Conservation (phyloP, 2,888 invertebrate species). For the Vandiemenella viatica region DNA sequence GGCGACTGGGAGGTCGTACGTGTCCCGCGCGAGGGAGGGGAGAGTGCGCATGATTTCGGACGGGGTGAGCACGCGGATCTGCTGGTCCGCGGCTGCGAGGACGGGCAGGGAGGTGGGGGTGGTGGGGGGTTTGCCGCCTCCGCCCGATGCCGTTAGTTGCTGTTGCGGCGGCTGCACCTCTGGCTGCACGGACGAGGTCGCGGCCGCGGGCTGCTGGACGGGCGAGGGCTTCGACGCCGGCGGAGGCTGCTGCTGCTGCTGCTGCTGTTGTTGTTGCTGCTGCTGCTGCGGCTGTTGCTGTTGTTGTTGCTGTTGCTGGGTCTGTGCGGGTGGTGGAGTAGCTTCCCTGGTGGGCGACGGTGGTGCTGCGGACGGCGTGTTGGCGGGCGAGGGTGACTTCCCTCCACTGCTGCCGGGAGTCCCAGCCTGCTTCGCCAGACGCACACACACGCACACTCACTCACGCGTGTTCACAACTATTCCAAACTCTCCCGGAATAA, state of each 20-base stretch:
- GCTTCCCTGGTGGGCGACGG: no score
- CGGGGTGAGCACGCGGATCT: constrained; percentile 76
- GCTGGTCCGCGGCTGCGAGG: constrained; percentile 46
- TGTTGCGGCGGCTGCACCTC: constrained; percentile 12
- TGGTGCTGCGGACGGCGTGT: constrained; percentile 21
- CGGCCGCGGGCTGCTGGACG: background rate
- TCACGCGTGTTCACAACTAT: no score
- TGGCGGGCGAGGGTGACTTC: background rate
- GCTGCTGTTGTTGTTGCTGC: constrained; percentile 7
- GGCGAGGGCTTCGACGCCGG: constrained; percentile 12
- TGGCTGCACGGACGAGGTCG: background rate
- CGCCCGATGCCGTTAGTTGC: constrained; percentile 12
- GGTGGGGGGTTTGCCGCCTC: constrained; percentile 29
- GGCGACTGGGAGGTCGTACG: constrained; percentile 43
- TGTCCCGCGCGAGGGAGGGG: constrained; percentile 65
- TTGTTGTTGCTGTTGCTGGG: constrained; percentile 6
- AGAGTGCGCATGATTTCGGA: constrained; percentile 83
- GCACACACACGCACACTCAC: background rate
- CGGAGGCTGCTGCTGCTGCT: constrained; percentile 16
- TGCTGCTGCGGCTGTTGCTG: constrained; percentile 8
- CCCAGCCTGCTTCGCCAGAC: constrained; percentile 1
- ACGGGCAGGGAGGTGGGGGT: constrained; percentile 7
- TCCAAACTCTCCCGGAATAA: no score
- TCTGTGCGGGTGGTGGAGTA: constrained; percentile 2
- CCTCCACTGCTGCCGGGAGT: background rate